A percentile compares a stretch with the other conserved stretches of the same genome.
These are phyloP conservation scores for Stenolophus ochropezus DNA, from an alignment of 2,888 invertebrate genomes.

Conservation along the genomic window DNA sequence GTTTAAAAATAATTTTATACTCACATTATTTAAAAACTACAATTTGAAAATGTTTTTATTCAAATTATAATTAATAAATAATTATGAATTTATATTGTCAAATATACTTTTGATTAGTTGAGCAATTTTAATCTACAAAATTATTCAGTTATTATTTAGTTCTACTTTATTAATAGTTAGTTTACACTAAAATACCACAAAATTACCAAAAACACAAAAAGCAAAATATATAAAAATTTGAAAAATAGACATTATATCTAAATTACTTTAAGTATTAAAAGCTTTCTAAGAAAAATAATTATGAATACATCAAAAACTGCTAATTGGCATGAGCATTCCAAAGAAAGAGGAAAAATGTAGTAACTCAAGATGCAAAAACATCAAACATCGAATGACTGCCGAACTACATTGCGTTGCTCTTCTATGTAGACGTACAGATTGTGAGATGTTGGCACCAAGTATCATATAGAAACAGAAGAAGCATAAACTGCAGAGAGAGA, in stretches of 20 bases:
- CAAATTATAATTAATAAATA: constrained; percentile 19
- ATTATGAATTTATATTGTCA: background rate
- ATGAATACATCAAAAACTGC: constrained; percentile 55
- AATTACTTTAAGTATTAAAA: constrained; percentile 40
- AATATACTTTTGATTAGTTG: background rate
- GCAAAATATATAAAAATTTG: constrained; percentile 49
- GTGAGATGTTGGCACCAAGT: too few relatives aligned
- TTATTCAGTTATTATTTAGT: constrained; percentile 19
- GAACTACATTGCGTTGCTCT: constrained; percentile 45
- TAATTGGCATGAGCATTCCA: constrained; percentile 56
- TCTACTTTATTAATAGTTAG: constrained; percentile 5
- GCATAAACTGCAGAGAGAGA: too few relatives aligned
- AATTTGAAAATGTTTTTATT: background rate
- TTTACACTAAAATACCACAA: constrained; percentile 27
- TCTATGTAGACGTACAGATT: constrained; percentile 27
- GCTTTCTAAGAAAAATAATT: constrained; percentile 49
- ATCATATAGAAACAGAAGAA: too few relatives aligned
- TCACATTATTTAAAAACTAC: constrained; percentile 27
- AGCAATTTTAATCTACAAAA: constrained; percentile 22
- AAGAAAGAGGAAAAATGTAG: constrained; percentile 45
- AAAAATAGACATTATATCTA: constrained; percentile 47
- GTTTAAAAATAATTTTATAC: constrained; percentile 16
- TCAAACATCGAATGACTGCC: constrained; percentile 53
- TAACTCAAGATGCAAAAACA: constrained; percentile 52
- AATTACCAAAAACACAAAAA: constrained; percentile 46